Evolutionary conservation across 1,140 invertebrate genomes (phyloP), one percentile per base, ranked within the genome.

Genomic region (Danaus plexippus): DNA sequence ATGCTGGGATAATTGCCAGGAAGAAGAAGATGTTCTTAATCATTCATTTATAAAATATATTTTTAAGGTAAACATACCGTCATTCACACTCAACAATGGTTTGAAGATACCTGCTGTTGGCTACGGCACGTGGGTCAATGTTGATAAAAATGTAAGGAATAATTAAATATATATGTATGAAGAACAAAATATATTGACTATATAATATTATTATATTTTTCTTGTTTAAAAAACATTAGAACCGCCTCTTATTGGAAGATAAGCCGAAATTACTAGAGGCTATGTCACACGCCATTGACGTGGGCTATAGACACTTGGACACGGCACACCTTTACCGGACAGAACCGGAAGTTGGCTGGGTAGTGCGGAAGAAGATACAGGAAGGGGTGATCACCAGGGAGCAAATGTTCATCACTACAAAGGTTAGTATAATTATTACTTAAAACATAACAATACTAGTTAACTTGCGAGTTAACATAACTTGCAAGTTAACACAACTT

Each of bases 231-330:
- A 40, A 9, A 57, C 67, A 64, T 43, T 66, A 80, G 77, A 41
- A 59, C 0, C 61, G 63, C 50, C 69, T 80, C 42, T 52, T 63
- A 15, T 48, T 63, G 1, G 41, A 64, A 22, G 74, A 74, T 4
- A 15, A 62, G 5, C 69, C 74, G 9, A 76, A 80, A 22, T 58
- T 84, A 40, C 52, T 73, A 2, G 76, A 79, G 1, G 64, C 72
- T 0, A 47, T 84, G 50, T 70, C 70, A 0, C 71, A 82, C 54
- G 96, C 96, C 0, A 93, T 98, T 56, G 91, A 94, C 62, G 82
- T 89, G 51, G 96, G 96, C 8, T 98, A 98, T 77, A 89, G 96
- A 11, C 95, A 96, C 70, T 90, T 98, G 66, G 97, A 98, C 79
- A 96, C 95, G 67, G 97, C 97, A 40, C 90, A 90, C 54, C 89